Evolutionary conservation across 2,113 vertebrate species (phyloP), one percentile per base, ranked within the genome.

Genomic region (Oryzias celebensis): DNA sequence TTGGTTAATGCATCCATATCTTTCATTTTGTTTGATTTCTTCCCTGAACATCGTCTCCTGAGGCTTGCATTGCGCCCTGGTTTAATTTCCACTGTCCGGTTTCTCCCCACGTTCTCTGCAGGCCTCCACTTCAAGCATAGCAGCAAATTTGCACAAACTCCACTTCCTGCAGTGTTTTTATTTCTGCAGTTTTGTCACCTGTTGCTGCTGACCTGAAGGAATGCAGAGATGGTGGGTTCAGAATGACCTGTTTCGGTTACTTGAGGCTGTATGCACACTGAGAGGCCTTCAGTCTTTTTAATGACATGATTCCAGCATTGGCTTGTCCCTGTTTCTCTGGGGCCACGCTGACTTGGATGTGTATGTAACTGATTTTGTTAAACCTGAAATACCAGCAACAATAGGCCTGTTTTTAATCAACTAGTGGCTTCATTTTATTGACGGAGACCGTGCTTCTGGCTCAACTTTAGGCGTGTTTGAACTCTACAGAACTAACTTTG

Each of bases 71-170:
- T 53, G 62, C 18, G 31, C 52, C 49, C 62, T 50, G 58, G 52
- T 51, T 84, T 80, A 43, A 72, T 68, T 82, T 80, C 76, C 75
- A 80, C 78, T 78, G 65, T 85, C 54, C 62, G 51, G 50, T 61
- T 63, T 68, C 61, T 58, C 67, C 46, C 70, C 72, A 41, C 57
- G 56, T 59, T 58, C 69, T 71, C 58, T 66, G 50, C 62, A 51
- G 43, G 17, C 31, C 15, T 28, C 70, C 42, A 46, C 69, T 71
- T 49, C 49, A 31, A 60, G 57, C 78, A 62, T 61, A 42, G 81
- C 75, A 18, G 63, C 52, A 36, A 51, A 59, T 55, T 16, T 1
- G 56, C 52, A 44, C 70, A 52, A 71, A 68, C 42, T 22, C 44
- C 55, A 45, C 58, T 62, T 66, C 67, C 48, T 60, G 22, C 31